Evolutionary conservation across 1,140 invertebrate genomes (phyloP), one percentile per base, ranked within the genome.

Genomic region (Bombus haemorrhoidalis): DNA sequence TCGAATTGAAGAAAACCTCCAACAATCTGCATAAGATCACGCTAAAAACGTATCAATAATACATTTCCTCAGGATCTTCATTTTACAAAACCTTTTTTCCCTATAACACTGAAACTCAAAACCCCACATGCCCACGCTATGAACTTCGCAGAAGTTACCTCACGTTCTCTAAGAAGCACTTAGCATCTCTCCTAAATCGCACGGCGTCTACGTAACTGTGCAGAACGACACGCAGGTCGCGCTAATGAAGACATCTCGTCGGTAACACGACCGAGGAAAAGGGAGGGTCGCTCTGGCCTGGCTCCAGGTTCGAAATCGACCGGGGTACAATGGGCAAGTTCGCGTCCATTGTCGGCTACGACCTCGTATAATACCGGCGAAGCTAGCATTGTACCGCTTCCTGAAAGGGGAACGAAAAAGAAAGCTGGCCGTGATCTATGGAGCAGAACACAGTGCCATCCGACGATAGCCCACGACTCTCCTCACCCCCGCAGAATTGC

Each of bases 161-260:
- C 13, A 6, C 8, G 3, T 69, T 4, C 22, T 12, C 9, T 9
- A 69, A 39, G 34, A 37, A 25, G 3, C 22, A 22, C 3, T 22
- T 39, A 34, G 4, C 37, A 22, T 10, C 32, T 9, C 34, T 18
- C 18, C 28, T 75, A 57, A 57, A 57, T 75, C 32, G 13, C 2
- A n/a, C 12, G 73, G 22, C 22, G 2, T 34, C 22, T 18, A 76
- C 53, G 74, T 59, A 76, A 77, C 37, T 18, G 59, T 69, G 34
- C 5, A 22, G 34, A 47, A 15, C 47, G 43, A 28, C 25, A 62
- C 28, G 18, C 10, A 43, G 59, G 25, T 43, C 37, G 66, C 74
- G 53, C 69, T 90, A 90, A 90, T 90, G 89, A 90, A 90, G 89
- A 90, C 88, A 86, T 90, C 83, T 89, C 71, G 53, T 66, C 80